Evolutionary conservation across 2,888 invertebrate species (phyloP).

Genomic region (Xestia xanthographa): DNA sequence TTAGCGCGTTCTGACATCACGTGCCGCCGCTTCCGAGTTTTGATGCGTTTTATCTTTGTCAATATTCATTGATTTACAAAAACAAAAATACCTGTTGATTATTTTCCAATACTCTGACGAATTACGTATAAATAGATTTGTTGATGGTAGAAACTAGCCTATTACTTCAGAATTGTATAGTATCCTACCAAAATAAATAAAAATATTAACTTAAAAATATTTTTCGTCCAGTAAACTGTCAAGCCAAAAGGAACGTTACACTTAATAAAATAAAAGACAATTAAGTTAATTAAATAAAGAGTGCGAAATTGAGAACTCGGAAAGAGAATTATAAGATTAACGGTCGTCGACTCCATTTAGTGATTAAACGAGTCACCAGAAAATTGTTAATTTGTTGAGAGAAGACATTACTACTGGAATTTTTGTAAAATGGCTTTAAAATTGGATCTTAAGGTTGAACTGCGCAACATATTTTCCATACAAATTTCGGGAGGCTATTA

Average conservation of each 20-base stretch:
- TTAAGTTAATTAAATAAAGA: constrained; percentile 36
- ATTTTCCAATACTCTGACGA: too few species aligned
- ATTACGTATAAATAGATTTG: too few species aligned
- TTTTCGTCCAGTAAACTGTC: constrained; percentile 2
- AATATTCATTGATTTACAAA: too few species aligned
- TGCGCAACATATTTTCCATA: too few species aligned
- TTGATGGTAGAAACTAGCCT: too few species aligned
- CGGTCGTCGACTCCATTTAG: constrained; percentile 9
- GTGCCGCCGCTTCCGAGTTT: too few species aligned
- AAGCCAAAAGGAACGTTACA: constrained; percentile 16
- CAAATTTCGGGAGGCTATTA: too few species aligned
- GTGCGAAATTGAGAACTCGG: constrained; percentile 16
- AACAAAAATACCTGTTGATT: too few species aligned
- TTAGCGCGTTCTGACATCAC: too few species aligned
- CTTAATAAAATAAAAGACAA: constrained; percentile 44
- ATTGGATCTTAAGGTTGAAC: background rate
- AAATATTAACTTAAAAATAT: background rate
- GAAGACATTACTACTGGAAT: background rate
- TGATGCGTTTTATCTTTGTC: too few species aligned
- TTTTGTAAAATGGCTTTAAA: background rate
- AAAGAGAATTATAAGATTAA: constrained; percentile 32
- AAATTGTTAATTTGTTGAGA: constrained; percentile 14
- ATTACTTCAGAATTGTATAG: background rate
- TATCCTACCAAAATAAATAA: background rate
- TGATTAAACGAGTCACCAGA: background rate